These are phyloP conservation scores for Exephanes ischioxanthus DNA, from an alignment of 2,888 invertebrate genomes.

Conservation along the genomic window DNA sequence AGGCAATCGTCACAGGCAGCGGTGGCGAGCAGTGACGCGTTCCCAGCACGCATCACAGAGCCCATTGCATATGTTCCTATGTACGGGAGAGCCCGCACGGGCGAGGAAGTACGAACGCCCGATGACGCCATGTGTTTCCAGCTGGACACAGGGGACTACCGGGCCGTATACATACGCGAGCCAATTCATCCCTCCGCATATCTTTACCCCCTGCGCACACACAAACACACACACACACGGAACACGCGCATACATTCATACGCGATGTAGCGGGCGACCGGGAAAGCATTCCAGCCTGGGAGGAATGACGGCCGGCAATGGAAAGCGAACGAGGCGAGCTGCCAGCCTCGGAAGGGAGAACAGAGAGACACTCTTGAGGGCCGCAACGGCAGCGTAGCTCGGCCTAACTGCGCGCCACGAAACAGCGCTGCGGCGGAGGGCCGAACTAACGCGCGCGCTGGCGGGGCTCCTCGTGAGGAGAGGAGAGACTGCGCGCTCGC, in stretches of 20 bases:
- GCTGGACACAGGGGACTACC: slow-evolving; percentile 75
- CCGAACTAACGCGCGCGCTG: neutral
- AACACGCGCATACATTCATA: slow-evolving; percentile 15
- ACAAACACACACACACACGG: neutral
- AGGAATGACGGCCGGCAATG: slow-evolving; percentile 37
- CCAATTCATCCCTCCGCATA: neutral
- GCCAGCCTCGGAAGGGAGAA: slow-evolving; percentile 56
- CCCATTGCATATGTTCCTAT: slow-evolving; percentile 56
- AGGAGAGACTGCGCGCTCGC: slow-evolving; percentile 18
- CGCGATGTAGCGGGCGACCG: slow-evolving; percentile 23
- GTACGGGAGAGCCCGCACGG: slow-evolving; percentile 27
- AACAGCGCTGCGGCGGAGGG: slow-evolving; percentile 1
- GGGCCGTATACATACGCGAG: slow-evolving; percentile 21
- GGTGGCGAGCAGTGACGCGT: slow-evolving; percentile 38
- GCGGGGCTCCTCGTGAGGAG: slow-evolving; percentile 10
- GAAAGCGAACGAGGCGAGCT: slow-evolving; percentile 53
- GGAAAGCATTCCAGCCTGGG: slow-evolving; percentile 50
- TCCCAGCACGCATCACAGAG: slow-evolving; percentile 46
- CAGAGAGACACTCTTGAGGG: neutral
- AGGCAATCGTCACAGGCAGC: slow-evolving; percentile 15
- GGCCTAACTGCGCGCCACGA: neutral
- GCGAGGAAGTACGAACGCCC: slow-evolving; percentile 62
- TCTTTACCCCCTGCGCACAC: neutral
- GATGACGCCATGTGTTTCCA: slow-evolving; percentile 83
- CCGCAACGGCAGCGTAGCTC: neutral